Evolutionary conservation across 2,797 vertebrate genomes (phyloP), one percentile per base, ranked within the genome.

Genomic region (Myiotriccus ornatus): DNA sequence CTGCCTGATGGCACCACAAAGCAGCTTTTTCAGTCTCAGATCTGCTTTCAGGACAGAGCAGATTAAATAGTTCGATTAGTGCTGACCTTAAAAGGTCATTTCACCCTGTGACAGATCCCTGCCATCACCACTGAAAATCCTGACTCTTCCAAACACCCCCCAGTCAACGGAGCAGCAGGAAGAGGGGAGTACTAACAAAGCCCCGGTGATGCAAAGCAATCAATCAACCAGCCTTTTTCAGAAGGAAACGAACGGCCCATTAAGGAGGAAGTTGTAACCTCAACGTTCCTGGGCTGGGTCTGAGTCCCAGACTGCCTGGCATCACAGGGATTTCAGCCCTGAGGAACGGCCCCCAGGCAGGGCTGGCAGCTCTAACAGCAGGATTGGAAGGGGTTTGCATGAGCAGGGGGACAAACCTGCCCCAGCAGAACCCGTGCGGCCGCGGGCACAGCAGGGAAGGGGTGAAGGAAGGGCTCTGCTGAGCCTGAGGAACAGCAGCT

Each of bases 181-280:
- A 8, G 55, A 71, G 50, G 39, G 52, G 3, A 75, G 79, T 11
- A 59, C 4, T 9, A 24, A 4, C 55, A 41, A 27, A 92, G 64
- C 43, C 53, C 73, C 71, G 3, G 1, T 19, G 60, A 34, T 71
- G 50, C 65, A 49, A 65, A 9, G n/a, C 28, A 16, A 84, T 55
- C 88, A 84, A 89, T 91, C 35, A 60, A 32, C 44, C n/a, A 1
- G 5, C 8, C 1, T 30, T 8, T 22, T 35, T 24, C 57, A 65
- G 79, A 39, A 84, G 86, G 77, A 94, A 91, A 90, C 30, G 47
- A 79, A 84, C 0, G 44, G 35, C 35, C 65, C 85, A 73, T 94
- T 91, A 94, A 91, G 83, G 69, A 67, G 86, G 81, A 18, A 34
- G 57, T 5, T 32, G 4, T 79, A 87, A 92, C 86, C 93, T 92